Evolutionary conservation across 2,113 vertebrate genomes (phyloP), one percentile per base, ranked within the genome.

Genomic region (Vanacampus margaritifer): DNA sequence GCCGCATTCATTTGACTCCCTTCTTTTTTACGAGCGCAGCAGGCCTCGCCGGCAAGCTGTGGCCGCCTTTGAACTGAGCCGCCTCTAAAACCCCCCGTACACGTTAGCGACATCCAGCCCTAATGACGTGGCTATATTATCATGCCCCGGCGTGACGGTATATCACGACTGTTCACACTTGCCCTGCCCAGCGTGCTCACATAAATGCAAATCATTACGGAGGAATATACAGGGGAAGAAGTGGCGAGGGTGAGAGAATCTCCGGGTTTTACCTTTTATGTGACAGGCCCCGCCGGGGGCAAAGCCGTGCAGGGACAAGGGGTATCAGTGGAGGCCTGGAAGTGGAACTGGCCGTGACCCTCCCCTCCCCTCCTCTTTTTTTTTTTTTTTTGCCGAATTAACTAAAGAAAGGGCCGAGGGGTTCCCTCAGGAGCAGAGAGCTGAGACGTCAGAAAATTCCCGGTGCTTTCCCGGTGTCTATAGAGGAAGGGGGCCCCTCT

Each of bases 401-500:
- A 41, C 67, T 72, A 74, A 59, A 80, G 69, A 69, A 61, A 56
- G 17, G 54, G 64, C n/a, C 35, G n/a, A 72, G 62, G 58, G 53
- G 72, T 80, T 87, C 84, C 86, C 84, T 19, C 74, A 84, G 86
- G 88, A 89, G 77, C n/a, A 26, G 81, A 75, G 88, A 87, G 84
- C 78, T 71, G 85, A 88, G 84, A 86, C 76, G 65, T 45, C 68
- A 81, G 82, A 87, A 88, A 80, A 89, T 87, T 87, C 87, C 76
- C 74, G 85, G 87, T 90, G 86, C 86, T 90, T 90, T 89, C 88
- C 88, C 83, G 80, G 79, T 84, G 83, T 87, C 84, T 86, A 86
- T 84, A 84, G 88, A 87, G 76, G 80, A 84, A 84, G 82, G 83
- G 28, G 87, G 86, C 86, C 87, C 81, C 87, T 84, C 83, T 87